These are phyloP conservation scores for Spisula subtruncata DNA, from an alignment of 2,888 invertebrate genomes.

Conservation along the genomic window DNA sequence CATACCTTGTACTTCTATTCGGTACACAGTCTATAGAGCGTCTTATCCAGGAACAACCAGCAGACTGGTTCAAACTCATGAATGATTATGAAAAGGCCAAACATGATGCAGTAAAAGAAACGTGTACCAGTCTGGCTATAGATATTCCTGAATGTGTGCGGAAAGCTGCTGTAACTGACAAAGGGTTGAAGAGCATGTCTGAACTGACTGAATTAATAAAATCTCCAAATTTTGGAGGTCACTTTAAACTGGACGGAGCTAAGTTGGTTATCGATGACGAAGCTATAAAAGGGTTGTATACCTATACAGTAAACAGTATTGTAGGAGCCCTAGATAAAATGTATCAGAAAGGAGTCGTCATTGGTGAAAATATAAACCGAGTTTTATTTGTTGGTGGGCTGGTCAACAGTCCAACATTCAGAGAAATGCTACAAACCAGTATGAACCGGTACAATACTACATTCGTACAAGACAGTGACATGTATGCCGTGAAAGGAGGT, in stretches of 20 bases:
- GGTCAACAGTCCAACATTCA: conserved; percentile 42
- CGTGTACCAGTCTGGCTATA: not conserved
- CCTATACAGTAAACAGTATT: conserved; percentile 53
- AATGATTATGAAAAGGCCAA: conserved; percentile 53
- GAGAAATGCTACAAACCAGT: conserved; percentile 30
- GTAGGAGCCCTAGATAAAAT: conserved; percentile 41
- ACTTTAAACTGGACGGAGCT: conserved; percentile 47
- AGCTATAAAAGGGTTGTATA: conserved; percentile 57
- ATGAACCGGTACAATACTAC: conserved; percentile 34
- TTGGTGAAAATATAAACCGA: conserved; percentile 37
- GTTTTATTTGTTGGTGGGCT: conserved; percentile 61
- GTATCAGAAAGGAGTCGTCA: conserved; percentile 23
- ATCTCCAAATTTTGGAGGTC: conserved; percentile 49
- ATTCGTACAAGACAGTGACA: conserved; percentile 46
- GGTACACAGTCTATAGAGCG: conserved; percentile 49
- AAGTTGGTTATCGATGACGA: conserved; percentile 47
- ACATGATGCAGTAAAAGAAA: not conserved
- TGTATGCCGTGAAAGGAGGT: conserved; percentile 59
- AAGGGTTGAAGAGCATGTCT: conserved; percentile 26
- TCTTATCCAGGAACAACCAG: conserved; percentile 32
- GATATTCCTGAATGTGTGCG: conserved; percentile 48
- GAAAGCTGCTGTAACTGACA: conserved; percentile 32
- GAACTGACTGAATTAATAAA: conserved; percentile 45
- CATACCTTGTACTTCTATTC: conserved; percentile 57
- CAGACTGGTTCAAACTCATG: conserved; percentile 48